Percentiles rank a stretch among this genome's conserved stretches.
phyloP scores from a whole-genome alignment of 2,113 vertebrate genomes.

The Grallaria varia region DNA sequence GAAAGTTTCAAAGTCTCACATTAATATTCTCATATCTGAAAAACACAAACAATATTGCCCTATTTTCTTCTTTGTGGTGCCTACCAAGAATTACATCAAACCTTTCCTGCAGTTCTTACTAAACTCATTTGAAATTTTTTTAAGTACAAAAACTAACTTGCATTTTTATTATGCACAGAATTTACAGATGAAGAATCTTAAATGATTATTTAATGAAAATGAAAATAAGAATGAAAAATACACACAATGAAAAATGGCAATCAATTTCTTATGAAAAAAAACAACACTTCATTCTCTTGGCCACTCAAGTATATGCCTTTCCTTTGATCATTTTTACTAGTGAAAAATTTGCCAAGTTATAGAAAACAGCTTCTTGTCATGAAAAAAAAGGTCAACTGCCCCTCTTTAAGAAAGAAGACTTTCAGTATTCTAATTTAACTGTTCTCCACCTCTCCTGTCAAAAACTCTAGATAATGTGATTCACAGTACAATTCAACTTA shows the following conservation, averaged over 20 bases:
- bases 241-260: not conserved
- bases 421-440: not conserved
- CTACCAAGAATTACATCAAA: not conserved
- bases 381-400: not conserved
- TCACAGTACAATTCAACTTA: not conserved
- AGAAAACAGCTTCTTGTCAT: not conserved
- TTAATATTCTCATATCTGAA: not conserved
- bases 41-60: not conserved
- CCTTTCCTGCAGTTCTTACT: not conserved
- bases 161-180: not conserved
- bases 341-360: not conserved
- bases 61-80: not conserved
- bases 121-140: not conserved
- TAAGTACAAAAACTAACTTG: not conserved
- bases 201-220: not conserved
- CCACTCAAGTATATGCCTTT: not conserved
- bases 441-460: not conserved
- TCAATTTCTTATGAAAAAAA: not conserved
- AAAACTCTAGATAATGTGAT: not conserved
- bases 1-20: not conserved
- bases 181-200: not conserved
- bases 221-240: not conserved
- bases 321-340: not conserved
- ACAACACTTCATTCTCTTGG: not conserved
- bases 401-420: not conserved